These are phyloP conservation scores for Xenus cinereus DNA, from an alignment of 2,113 vertebrate species.

Conservation along the genomic window DNA sequence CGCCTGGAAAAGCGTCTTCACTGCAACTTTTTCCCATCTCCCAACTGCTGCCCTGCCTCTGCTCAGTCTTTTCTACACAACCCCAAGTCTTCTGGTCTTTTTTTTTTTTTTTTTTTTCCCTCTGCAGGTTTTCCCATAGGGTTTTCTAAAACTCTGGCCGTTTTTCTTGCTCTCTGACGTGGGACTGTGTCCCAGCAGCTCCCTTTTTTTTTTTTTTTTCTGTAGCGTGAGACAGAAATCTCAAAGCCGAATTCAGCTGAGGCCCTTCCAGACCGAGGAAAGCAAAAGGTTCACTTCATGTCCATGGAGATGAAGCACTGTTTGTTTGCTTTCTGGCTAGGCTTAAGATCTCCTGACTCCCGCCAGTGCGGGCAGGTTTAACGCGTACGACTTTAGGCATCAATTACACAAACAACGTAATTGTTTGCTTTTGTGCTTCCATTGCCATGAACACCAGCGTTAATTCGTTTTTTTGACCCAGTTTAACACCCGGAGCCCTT, in stretches of 20 bases:
- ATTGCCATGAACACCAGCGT: background rate
- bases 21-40: too few relatives aligned
- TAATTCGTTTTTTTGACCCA: background rate
- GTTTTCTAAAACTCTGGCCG: background rate
- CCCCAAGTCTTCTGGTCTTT: background rate
- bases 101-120: background rate
- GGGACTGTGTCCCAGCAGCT: background rate
- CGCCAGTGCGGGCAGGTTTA: background rate
- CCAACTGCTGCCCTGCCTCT: background rate
- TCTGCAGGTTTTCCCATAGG: too few relatives aligned
- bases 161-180: background rate
- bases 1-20: accelerated
- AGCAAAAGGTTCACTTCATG: background rate
- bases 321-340: background rate
- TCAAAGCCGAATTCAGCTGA: background rate
- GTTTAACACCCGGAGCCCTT: background rate
- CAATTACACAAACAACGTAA: background rate
- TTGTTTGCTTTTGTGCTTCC: background rate
- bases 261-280: background rate
- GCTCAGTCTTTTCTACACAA: background rate
- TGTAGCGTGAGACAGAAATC: accelerated
- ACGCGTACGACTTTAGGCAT: background rate
- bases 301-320: background rate
- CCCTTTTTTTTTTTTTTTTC: background rate
- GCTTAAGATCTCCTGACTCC: background rate